Evolutionary conservation across 2,888 invertebrate genomes (phyloP), one percentile per base, ranked within the genome.

Genomic region (Macrosoma leucophasiata): DNA sequence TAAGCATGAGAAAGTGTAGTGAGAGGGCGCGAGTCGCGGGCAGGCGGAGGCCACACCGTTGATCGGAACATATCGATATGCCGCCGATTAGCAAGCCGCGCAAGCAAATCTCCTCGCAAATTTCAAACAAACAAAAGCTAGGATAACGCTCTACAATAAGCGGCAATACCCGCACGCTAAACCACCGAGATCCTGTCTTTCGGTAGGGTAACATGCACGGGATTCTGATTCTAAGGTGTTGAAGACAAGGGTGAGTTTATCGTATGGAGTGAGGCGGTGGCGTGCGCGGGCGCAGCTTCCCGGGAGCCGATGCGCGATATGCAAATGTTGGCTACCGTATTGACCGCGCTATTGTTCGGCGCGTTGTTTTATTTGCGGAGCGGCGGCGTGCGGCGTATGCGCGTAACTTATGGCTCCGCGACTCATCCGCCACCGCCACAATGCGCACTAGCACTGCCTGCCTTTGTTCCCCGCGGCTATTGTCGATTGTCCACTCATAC

Each of bases 301-400:
- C 55, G 46, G 52, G 50, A 58, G 50, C 44, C 59, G 74, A 72
- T 73, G 59, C 62, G 62, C 72, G 78, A 77, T 77, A 77, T 77
- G 78, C 74, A 61, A 77, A 77, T 77, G 42, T 29, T 48, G 50
- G 75, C 74, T 72, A 63, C 76, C 66, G 77, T 68, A 71, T 69
- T 65, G 71, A 62, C 69, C 67, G 65, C 59, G 63, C 73, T 56
- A 71, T 70, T 71, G 74, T 70, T 58, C 50, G 50, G 50, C 44
- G 52, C 59, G 44, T 47, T 48, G 39, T 48, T 50, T 55, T 50
- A 41, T 49, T 47, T 42, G n/a, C n/a, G n/a, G n/a, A n/a, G n/a
- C n/a, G 34, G 33, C 29, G 21, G 40, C 25, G 39, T 29, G 40
- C 33, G 13, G 33, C 45, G 41, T 40, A 42, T 38, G 41, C 44